Evolutionary conservation across 2,113 vertebrate genomes (phyloP).

Genomic region (Nerophis lumbriciformis): DNA sequence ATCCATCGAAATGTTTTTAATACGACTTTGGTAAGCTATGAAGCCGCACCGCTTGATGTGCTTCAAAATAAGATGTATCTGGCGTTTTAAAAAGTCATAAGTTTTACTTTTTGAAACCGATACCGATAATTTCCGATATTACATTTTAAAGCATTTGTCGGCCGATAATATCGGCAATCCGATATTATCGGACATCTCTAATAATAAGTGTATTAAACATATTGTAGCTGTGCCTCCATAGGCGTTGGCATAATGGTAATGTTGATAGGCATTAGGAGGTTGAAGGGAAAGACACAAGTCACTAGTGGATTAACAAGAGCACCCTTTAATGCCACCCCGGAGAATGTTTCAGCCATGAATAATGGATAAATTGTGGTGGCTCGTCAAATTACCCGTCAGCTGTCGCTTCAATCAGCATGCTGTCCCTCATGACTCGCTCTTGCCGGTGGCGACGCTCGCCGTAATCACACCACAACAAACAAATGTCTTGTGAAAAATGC

Average conservation of each 20-base stretch:
- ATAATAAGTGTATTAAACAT: no score
- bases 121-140: no score
- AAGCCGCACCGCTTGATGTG: no score
- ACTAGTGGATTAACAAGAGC: conserved; percentile 31
- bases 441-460: conserved; percentile 15
- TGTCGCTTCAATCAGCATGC: conserved; percentile 39
- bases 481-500: conserved; percentile 40
- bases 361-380: conserved; percentile 40
- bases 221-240: no score
- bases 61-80: no score
- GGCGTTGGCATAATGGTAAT: not conserved
- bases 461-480: conserved; percentile 40
- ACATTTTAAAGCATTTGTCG: no score
- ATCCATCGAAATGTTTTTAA: no score
- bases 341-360: conserved; percentile 43
- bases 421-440: conserved; percentile 16
- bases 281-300: conserved; percentile 23
- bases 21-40: no score
- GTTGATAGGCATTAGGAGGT: conserved; percentile 7
- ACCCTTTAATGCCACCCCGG: conserved; percentile 25
- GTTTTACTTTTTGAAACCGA: no score
- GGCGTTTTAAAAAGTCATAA: no score
- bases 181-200: no score
- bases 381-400: conserved; percentile 39
- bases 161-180: no score